Percentiles rank a stretch among this genome's conserved stretches.
Evolutionary conservation across 2,888 invertebrate species (phyloP).

Genomic region (Macropis europaea): DNA sequence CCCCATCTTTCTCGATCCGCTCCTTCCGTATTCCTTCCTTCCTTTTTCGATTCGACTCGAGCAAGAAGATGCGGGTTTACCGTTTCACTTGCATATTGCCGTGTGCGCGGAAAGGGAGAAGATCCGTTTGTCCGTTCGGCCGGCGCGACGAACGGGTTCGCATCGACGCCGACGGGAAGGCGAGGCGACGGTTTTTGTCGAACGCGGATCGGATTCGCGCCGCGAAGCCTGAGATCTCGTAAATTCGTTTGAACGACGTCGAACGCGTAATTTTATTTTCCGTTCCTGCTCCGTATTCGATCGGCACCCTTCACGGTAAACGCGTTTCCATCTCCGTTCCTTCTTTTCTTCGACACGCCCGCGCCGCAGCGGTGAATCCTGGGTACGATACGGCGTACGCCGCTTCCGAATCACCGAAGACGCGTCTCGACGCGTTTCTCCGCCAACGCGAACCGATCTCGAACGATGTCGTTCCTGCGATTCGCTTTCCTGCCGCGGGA

Average conservation of each 20-base stretch:
- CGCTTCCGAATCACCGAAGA: neutral
- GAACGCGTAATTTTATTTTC: constrained; percentile 64
- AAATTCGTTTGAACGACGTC: constrained; percentile 64
- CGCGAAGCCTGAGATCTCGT: constrained; percentile 15
- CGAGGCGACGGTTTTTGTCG: no score
- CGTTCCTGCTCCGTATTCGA: constrained; percentile 48
- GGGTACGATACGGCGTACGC: neutral
- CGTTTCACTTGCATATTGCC: no score
- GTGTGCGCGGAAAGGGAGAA: no score
- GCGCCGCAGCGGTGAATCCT: neutral
- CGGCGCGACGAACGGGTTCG: no score
- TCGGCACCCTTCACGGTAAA: constrained; percentile 10
- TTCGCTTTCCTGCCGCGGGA: neutral
- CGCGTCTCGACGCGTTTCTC: no score
- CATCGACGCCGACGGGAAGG: no score
- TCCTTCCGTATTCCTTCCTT: neutral
- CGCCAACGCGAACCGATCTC: neutral
- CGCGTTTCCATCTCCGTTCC: constrained; percentile 14
- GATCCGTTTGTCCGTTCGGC: no score
- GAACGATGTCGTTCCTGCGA: neutral
- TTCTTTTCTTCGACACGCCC: no score
- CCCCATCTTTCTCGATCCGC: neutral
- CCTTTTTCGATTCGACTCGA: no score
- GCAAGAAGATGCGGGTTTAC: no score
- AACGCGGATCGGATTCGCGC: no score